phyloP scores from a whole-genome alignment of 1,140 invertebrate species.

The Drosophila micromelanica region DNA sequence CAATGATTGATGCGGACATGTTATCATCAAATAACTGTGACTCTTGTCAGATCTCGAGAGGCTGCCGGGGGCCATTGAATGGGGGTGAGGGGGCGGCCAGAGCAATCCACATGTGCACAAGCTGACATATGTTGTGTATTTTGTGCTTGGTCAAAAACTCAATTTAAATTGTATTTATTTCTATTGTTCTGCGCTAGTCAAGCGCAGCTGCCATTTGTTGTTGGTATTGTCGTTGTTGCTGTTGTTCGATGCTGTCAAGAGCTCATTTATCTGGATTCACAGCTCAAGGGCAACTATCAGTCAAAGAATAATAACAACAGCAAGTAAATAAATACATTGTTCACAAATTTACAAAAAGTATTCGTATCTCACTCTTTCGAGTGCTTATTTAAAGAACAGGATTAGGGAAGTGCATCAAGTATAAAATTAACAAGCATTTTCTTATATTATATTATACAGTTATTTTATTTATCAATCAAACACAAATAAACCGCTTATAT shows the following conservation, averaged over 20 bases:
- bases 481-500: neutral
- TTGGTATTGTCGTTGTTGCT: neutral
- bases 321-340: neutral
- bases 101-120: constrained; percentile 3
- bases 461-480: neutral
- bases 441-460: no score
- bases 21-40: constrained; percentile 74
- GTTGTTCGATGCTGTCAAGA: constrained; percentile 52
- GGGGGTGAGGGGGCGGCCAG: neutral
- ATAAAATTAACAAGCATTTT: no score
- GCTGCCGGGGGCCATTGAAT: neutral
- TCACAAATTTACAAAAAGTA: constrained; percentile 6
- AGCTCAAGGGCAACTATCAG: constrained; percentile 40
- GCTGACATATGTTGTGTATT: constrained; percentile 15
- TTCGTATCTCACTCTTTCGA: neutral
- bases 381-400: neutral
- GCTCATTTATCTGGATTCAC: constrained; percentile 42
- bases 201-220: constrained; percentile 46
- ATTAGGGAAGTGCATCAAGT: no score
- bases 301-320: constrained; percentile 18
- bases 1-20: constrained; percentile 79
- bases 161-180: constrained; percentile 78
- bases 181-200: constrained; percentile 50
- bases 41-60: constrained; percentile 33
- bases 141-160: constrained; percentile 68